These are phyloP conservation scores for Drosophila infuscata DNA, from an alignment of 2,888 invertebrate species.

Conservation along the genomic window DNA sequence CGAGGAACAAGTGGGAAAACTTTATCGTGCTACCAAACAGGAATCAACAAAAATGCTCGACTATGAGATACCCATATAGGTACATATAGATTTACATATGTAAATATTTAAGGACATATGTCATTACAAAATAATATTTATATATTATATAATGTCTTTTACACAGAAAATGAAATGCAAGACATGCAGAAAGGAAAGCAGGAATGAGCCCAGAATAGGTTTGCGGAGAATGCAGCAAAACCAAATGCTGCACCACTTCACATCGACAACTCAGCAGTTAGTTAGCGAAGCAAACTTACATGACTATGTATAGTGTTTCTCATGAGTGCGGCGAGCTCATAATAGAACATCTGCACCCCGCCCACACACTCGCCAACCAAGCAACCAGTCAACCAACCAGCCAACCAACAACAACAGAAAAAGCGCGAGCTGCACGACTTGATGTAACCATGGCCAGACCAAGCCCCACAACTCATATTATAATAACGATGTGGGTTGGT, in stretches of 20 bases:
- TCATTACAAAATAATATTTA: background rate
- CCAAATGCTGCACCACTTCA: constrained; percentile 1
- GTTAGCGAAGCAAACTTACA: constrained; percentile 51
- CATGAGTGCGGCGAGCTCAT: constrained; percentile 23
- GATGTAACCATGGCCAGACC: constrained; percentile 30
- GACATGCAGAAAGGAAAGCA: background rate
- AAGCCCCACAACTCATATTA: constrained; percentile 65
- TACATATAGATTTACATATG: background rate
- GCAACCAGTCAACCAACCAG: constrained; percentile 4
- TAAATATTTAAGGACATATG: background rate
- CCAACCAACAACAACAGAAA: constrained; percentile 6
- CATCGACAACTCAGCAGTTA: constrained; percentile 22
- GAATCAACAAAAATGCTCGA: background rate
- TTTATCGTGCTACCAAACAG: background rate
- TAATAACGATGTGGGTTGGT: constrained; percentile 77
- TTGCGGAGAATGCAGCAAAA: background rate
- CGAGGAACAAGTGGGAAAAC: constrained; percentile 19
- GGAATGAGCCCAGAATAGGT: background rate
- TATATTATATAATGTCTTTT: background rate
- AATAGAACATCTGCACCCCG: constrained; percentile 34
- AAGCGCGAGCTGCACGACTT: constrained; percentile 24
- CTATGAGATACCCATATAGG: background rate
- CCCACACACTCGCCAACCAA: constrained; percentile 43
- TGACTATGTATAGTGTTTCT: constrained; percentile 60
- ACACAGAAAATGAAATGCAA: background rate